phyloP scores from a whole-genome alignment of 2,113 vertebrate genomes.

The Hymenochirus boettgeri region DNA sequence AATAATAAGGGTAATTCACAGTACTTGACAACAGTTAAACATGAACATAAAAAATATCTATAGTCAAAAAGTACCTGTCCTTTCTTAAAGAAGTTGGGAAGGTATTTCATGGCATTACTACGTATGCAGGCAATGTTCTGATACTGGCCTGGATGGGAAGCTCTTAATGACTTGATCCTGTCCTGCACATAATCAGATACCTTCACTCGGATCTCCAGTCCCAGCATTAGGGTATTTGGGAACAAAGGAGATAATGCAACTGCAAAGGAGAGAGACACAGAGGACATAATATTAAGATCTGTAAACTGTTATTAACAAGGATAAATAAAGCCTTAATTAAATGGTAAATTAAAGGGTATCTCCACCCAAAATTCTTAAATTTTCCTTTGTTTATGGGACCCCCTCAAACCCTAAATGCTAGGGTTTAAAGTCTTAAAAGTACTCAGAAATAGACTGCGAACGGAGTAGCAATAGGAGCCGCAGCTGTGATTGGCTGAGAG shows the following conservation, averaged over 20 bases:
- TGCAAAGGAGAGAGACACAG: conserved; percentile 52
- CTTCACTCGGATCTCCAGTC: conserved; percentile 86
- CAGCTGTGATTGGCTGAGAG: too few relatives aligned
- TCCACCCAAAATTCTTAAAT: too few relatives aligned
- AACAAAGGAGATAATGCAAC: conserved; percentile 82
- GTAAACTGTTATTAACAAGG: too few relatives aligned
- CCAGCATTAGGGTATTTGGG: conserved; percentile 77
- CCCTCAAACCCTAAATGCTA: too few relatives aligned
- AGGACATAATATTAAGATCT: too few relatives aligned
- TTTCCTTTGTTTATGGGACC: too few relatives aligned
- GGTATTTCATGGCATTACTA: conserved; percentile 92
- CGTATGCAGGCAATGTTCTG: conserved; percentile 88
- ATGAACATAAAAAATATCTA: conserved; percentile 10
- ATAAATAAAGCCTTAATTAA: too few relatives aligned
- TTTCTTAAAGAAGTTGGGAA: conserved; percentile 88
- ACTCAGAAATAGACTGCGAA: too few relatives aligned
- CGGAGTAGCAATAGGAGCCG: too few relatives aligned
- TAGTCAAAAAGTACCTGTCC: conserved; percentile 69
- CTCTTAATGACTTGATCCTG: conserved; percentile 74
- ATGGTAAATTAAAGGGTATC: too few relatives aligned
- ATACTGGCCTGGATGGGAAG: conserved; percentile 67
- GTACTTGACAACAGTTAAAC: background rate
- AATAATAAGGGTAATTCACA: too few relatives aligned
- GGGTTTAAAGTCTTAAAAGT: too few relatives aligned
- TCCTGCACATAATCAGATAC: conserved; percentile 88